Base-by-base conservation (phyloP, 2,888 invertebrate genomes). In the Trisateles emortualis region DNA sequence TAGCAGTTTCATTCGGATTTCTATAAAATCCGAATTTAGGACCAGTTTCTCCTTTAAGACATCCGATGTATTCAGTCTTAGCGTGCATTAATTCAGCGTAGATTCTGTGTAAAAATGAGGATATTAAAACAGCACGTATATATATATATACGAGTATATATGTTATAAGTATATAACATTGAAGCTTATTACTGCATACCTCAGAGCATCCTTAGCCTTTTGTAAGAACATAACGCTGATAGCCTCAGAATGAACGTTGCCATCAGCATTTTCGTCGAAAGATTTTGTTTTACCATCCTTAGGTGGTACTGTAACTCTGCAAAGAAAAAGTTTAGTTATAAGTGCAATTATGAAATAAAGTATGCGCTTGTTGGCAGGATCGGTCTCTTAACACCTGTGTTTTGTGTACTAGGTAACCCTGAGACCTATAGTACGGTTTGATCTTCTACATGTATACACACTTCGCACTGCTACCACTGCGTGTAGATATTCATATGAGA, bases 201-300 rank as follows among this genome's bases (percentile, higher is more conserved):
- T 90, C 29, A 94, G 91, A 0, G 96, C 95, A 69, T 94, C 83
- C 36, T 93, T 87, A 17, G 90, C 91, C 69, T 94, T 96, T 83
- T 97, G 97, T 6, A 97, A 76, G 55, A 95, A 94, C 1, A 96
- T 64, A 0, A 94, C 94, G 38, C 93, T 94, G 3, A 96, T 83
- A 0, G 95, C 94, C 84, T 97, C 97, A 35, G 96, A 95, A 38
- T 96, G 93, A 0, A 94, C 95, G 68, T 96, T 74, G 0, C 97
- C 97, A 67, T 95, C 92, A 1, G 95, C 96, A 40, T 95, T 92
- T 17, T 94, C 94, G 79, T 98, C 98, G 79, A 98, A 98, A 0
- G 96, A 95, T 74, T 96, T 97, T 73, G 98, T 98, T 59, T 94
- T 94, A 0, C 98, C 98, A 64, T 98, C 96, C 0, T 89, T 80